Evolutionary conservation across 2,113 vertebrate genomes (phyloP).

Genomic region (Rhinichthys klamathensis): DNA sequence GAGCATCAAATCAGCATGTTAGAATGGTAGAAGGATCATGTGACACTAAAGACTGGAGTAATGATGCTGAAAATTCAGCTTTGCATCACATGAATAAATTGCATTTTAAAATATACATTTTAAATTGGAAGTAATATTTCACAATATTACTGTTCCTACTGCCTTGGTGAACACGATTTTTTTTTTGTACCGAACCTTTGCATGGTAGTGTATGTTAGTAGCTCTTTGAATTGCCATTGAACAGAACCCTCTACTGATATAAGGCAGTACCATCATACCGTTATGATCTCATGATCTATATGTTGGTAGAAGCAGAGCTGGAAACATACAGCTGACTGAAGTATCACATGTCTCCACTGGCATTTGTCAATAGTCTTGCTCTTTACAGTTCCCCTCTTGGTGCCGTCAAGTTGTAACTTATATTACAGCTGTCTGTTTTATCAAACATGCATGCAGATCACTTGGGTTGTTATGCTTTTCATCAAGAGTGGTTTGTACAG

Average conservation of each 20-base stretch:
- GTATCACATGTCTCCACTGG: slow-evolving; percentile 27
- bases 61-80: neutral
- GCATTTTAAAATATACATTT: neutral
- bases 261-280: neutral
- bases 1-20: neutral
- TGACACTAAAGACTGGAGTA: neutral
- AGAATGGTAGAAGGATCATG: neutral
- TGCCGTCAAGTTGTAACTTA: slow-evolving; percentile 19
- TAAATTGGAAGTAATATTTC: neutral
- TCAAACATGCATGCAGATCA: neutral
- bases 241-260: no score
- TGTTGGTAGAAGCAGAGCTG: neutral
- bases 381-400: neutral
- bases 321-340: neutral
- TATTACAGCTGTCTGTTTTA: slow-evolving; percentile 18
- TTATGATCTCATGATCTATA: slow-evolving; percentile 20
- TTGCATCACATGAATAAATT: neutral
- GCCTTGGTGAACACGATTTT: no score
- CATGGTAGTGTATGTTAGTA: no score
- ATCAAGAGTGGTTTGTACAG: neutral
- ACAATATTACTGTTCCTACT: neutral
- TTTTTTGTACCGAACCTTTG: no score
- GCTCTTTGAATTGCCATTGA: no score
- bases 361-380: slow-evolving; percentile 10
- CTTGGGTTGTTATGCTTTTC: neutral